A percentile compares a stretch with the other conserved stretches of the same genome.
Conservation (phyloP, 37 sponge, comb jelly and placozoan species). For the Bolinopsis microptera region DNA sequence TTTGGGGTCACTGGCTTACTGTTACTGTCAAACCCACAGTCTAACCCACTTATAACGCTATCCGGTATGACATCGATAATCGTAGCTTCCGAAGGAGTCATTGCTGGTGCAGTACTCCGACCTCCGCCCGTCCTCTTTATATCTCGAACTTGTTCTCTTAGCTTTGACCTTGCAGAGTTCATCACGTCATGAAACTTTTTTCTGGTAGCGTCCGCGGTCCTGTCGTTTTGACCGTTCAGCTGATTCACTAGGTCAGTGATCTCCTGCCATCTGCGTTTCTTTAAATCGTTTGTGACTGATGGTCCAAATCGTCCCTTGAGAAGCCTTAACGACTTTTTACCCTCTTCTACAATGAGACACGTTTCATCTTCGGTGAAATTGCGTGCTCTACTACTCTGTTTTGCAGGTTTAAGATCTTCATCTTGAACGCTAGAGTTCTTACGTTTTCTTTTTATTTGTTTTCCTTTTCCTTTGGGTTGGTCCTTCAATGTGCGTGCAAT, state of each 20-base stretch:
- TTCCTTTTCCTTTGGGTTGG: no score
- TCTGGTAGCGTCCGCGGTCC: not conserved
- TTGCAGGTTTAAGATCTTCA: no score
- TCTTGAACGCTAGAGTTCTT: no score
- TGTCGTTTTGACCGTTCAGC: not conserved
- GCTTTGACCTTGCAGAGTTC: not conserved
- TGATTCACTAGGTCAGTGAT: not conserved
- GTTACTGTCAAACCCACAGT: slow-evolving; percentile 1
- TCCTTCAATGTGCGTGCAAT: no score
- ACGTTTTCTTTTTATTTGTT: no score
- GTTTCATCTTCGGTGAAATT: not conserved
- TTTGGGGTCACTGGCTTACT: no score
- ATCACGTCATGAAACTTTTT: not conserved
- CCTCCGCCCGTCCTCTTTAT: not conserved
- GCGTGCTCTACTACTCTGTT: not conserved
- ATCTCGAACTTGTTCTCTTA: not conserved
- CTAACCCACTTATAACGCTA: not conserved
- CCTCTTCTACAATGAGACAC: not conserved
- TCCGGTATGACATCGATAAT: not conserved
- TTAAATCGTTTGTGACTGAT: not conserved
- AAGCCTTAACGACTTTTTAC: not conserved
- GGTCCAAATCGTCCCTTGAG: not conserved
- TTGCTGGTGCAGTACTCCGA: not conserved
- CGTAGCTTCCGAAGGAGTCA: not conserved
- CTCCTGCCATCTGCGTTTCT: not conserved